A percentile compares a stretch with the other conserved stretches of the same genome.
Conservation (phyloP, 2,888 invertebrate species). For the Polyploca ridens region DNA sequence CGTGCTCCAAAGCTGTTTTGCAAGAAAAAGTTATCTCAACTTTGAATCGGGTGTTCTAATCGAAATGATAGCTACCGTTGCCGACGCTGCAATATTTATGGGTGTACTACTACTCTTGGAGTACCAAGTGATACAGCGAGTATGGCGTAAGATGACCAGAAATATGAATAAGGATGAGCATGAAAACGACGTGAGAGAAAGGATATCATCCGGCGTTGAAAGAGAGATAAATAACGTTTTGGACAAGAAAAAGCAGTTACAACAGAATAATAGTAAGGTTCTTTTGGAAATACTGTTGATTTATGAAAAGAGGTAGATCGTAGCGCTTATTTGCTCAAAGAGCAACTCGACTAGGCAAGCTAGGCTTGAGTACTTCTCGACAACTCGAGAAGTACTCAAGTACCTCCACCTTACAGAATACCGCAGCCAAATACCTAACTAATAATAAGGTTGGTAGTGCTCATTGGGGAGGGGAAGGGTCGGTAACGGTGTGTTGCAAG, state of each 20-base stretch:
- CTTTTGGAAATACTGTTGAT: neutral
- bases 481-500: too few species aligned
- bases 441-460: too few species aligned
- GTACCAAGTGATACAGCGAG: slow-evolving; percentile 52
- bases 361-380: too few species aligned
- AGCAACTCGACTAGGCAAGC: too few species aligned
- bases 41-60: slow-evolving; percentile 47
- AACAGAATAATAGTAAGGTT: slow-evolving; percentile 38
- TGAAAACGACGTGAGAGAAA: slow-evolving; percentile 17
- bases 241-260: slow-evolving; percentile 44
- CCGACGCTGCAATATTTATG: slow-evolving; percentile 45
- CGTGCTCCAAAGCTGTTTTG: slow-evolving; percentile 65
- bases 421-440: too few species aligned
- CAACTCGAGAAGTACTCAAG: too few species aligned
- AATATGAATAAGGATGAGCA: neutral
- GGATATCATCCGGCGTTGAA: slow-evolving; percentile 35
- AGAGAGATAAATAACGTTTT: slow-evolving; percentile 49
- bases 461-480: too few species aligned
- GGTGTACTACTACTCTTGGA: slow-evolving; percentile 59
- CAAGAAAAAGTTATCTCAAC: slow-evolving; percentile 50
- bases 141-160: slow-evolving; percentile 26
- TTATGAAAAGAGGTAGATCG: too few species aligned
- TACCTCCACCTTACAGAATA: too few species aligned
- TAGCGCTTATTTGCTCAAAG: too few species aligned
- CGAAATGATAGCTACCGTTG: slow-evolving; percentile 54